Evolutionary conservation across 92 coral and sea anemone genomes (phyloP), one percentile per base, ranked within the genome.

Genomic region (Epizoanthus ramosus): DNA sequence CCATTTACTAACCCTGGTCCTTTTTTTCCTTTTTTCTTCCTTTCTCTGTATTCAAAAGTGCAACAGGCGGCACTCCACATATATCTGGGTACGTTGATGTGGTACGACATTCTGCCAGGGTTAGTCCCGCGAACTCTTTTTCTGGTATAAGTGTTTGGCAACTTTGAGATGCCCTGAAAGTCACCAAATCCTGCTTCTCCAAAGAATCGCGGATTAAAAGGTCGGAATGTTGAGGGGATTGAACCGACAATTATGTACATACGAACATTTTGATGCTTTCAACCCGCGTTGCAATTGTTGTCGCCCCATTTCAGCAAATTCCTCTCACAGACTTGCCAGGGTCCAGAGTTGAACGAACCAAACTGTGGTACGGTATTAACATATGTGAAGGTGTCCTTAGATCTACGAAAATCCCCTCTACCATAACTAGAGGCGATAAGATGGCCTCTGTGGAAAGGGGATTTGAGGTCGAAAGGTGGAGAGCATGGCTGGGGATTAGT

Each of bases 131-230:
- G 8, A 6, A 6, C 50, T 43, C 50, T 8, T 43, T 43, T 43
- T 4, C 50, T 43, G 50, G 6, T 6, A 43, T 6, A 43, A 43
- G 50, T 43, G 50, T 9, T 43, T 43, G 50, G 50, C 50, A 43
- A 43, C 50, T 3, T 43, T 43, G 50, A 43, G 50, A 43, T 6
- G 50, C 50, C 50, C 9, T 43, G 50, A 43, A 43, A 80, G 50
- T 80, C 24, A 80, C 73, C 70, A 66, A 80, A 80, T n/a, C 85
- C 85, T 66, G 85, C 13, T n/a, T 25, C 63, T 45, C 85, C 75
- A 47, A 80, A n/a, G 43, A 80, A 80, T 33, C 85, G 68, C 5
- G 12, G 43, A 1, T 80, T 50, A 17, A 66, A 66, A 56, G 17
- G 0, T 25, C 74, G 52, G 70, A 47, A 80, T 14, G 85, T 80